phyloP scores from a whole-genome alignment of 2,797 vertebrate species.

The Mallotus villosus region DNA sequence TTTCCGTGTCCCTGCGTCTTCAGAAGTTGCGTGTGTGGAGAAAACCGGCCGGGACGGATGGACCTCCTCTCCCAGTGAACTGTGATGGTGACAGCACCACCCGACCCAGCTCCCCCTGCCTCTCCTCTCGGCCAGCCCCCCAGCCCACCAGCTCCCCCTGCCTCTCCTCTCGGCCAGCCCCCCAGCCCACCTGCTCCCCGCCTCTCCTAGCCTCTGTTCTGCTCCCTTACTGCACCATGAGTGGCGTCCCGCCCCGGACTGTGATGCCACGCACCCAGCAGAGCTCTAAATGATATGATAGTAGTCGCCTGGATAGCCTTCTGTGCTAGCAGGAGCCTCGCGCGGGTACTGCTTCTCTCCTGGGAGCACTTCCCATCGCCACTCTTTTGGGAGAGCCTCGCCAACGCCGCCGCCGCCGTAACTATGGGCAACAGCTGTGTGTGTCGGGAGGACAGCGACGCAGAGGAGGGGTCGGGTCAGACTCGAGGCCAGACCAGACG shows the following conservation, averaged over 20 bases:
- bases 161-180: slow-evolving; percentile 8
- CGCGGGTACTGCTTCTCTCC: slow-evolving; percentile 86
- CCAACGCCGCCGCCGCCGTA: slow-evolving; percentile 64
- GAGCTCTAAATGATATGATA: slow-evolving; percentile 98
- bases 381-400: slow-evolving; percentile 74
- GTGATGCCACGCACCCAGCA: slow-evolving; percentile 71
- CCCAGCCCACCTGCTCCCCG: slow-evolving; percentile 34
- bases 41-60: neutral
- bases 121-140: neutral
- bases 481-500: slow-evolving; percentile 77
- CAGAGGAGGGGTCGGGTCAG: slow-evolving; percentile 79
- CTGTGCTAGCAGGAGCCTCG: slow-evolving; percentile 95
- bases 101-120: slow-evolving; percentile 30
- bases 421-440: slow-evolving; percentile 98
- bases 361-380: slow-evolving; percentile 77
- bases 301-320: slow-evolving; percentile 94
- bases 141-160: slow-evolving; percentile 35
- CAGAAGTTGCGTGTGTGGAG: neutral
- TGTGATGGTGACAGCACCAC: neutral
- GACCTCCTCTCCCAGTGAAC: neutral
- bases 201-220: slow-evolving; percentile 42
- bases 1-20: neutral
- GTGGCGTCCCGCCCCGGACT: slow-evolving; percentile 60
- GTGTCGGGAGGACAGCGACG: slow-evolving; percentile 94
- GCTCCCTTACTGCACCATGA: slow-evolving; percentile 61